Percentiles rank a stretch among this genome's conserved stretches.
These are phyloP conservation scores for Madoqua kirkii DNA, from an alignment of 2,113 vertebrate genomes.

Conservation along the genomic window DNA sequence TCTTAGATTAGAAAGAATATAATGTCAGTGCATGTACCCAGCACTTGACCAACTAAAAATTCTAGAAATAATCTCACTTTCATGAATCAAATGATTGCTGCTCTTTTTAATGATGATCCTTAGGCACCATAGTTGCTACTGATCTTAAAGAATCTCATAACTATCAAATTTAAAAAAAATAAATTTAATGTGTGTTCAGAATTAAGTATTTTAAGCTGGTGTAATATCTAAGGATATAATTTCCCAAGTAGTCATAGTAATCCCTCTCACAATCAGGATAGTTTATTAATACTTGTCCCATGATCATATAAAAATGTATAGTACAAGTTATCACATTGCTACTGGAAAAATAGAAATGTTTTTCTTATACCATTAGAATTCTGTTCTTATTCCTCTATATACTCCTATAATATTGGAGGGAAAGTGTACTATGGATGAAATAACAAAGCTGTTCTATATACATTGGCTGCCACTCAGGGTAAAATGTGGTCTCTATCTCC, in stretches of 20 bases:
- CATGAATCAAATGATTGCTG: not conserved
- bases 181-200: not conserved
- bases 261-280: not conserved
- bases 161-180: not conserved
- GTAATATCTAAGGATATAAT: not conserved
- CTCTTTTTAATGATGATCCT: not conserved
- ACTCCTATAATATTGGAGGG: not conserved
- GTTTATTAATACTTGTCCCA: not conserved
- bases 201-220: not conserved
- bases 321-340: not conserved
- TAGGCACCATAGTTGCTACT: not conserved
- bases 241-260: not conserved
- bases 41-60: not conserved
- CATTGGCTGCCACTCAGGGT: not conserved
- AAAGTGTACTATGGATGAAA: not conserved
- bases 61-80: not conserved
- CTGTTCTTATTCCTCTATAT: not conserved
- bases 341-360: not conserved
- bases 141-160: not conserved
- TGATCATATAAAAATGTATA: not conserved
- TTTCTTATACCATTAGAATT: constrained; percentile 27
- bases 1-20: not conserved
- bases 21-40: not conserved
- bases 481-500: not conserved
- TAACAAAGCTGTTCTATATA: not conserved